phyloP scores from a whole-genome alignment of 1,140 invertebrate genomes.

The Lepidotrigona ventralis region DNA sequence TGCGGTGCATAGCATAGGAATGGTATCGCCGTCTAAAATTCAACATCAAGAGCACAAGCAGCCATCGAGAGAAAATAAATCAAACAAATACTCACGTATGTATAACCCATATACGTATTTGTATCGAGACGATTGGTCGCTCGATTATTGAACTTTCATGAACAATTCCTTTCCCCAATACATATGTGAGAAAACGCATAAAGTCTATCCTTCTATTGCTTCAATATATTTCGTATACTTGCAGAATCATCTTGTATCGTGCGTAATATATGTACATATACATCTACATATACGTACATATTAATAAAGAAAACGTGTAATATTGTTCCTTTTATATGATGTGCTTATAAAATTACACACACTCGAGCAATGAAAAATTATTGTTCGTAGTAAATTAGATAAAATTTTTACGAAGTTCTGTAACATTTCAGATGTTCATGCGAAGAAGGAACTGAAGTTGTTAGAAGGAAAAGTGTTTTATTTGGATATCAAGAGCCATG shows the following conservation, averaged over 20 bases:
- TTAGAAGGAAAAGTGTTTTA: conserved; percentile 84
- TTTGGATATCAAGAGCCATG: conserved; percentile 86
- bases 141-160: too few relatives aligned
- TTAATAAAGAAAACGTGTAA: neutral
- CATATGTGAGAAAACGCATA: neutral
- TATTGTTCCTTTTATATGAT: neutral
- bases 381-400: too few relatives aligned
- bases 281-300: neutral
- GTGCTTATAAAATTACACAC: too few relatives aligned
- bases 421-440: conserved; percentile 67
- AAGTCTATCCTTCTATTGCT: neutral
- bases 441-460: conserved; percentile 79
- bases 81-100: conserved; percentile 60
- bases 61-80: conserved; percentile 60
- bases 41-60: conserved; percentile 70
- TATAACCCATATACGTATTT: conserved; percentile 22
- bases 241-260: neutral
- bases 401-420: neutral
- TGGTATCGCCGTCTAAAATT: conserved; percentile 78
- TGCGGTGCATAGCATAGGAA: conserved; percentile 74
- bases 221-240: neutral
- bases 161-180: neutral
- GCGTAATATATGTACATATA: neutral
- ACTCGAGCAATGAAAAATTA: too few relatives aligned
- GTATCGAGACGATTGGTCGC: neutral